Evolutionary conservation across 2,888 invertebrate genomes (phyloP), one percentile per base, ranked within the genome.

Genomic region (Dryocosmus kuriphilus): DNA sequence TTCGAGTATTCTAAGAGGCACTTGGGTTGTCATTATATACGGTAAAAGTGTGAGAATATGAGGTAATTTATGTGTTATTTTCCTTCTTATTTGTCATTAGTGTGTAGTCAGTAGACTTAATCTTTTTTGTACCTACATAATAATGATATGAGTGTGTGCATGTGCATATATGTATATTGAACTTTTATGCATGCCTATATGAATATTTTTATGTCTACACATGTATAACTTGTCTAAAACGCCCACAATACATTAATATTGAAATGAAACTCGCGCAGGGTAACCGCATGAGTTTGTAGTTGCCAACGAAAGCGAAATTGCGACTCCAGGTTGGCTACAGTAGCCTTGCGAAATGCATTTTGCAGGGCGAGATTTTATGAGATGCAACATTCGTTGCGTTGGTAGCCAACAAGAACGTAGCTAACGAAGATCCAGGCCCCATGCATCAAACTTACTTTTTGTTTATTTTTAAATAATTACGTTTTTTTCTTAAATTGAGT

Each of bases 261-360:
- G 65, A 61, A 61, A 30, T 22, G 41, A 16, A 41, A 65, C 24
- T 38, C 22, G 65, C 24, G 16, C 24, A 38, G 61, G 61, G 30
- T 61, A 65, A 41, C 38, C 38, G 38, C 65, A 41, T 16, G 16
- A 38, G 65, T 65, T 41, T 61, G 35, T 24, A 51, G 79, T 77
- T 62, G 71, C 62, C 77, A 82, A 85, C 82, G 84, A 86, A 86
- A 85, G 84, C 81, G 84, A 85, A 85, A 85, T 80, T 75, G 76
- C 81, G 76, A 76, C 77, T 27, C 38, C 67, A 75, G 74, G 65
- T 81, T 62, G 79, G 81, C 82, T 82, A 83, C 82, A 74, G 81
- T 79, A n/a, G 62, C 77, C 83, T 84, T 84, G 81, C 85, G 79
- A 85, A 85, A 84, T 81, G 77, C 80, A 83, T 77, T 81, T 80